A percentile compares a stretch with the other conserved stretches of the same genome.
phyloP scores from a whole-genome alignment of 1,140 invertebrate genomes.

The Melanaphis sacchari region DNA sequence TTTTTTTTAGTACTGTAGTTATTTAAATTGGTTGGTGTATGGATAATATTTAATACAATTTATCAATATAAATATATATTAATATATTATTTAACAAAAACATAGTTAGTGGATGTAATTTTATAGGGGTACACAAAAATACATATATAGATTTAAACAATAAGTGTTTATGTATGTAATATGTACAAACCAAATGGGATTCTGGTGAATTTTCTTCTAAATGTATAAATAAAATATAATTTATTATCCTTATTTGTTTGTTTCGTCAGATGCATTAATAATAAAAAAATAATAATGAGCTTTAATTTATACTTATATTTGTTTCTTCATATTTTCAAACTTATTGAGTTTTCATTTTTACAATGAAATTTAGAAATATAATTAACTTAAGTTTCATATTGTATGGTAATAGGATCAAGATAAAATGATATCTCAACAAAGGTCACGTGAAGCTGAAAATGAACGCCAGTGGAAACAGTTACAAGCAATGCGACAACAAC shows the following conservation, averaged over 20 bases:
- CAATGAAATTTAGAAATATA: background rate
- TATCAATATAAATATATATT: background rate
- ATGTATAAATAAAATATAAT: conserved; percentile 8
- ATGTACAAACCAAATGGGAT: background rate
- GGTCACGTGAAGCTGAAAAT: conserved; percentile 79
- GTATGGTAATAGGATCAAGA: conserved; percentile 71
- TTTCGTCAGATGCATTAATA: conserved; percentile 34
- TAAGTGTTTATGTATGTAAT: background rate
- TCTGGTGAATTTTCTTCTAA: conserved; percentile 36
- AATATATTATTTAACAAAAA: background rate
- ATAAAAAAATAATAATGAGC: conserved; percentile 5
- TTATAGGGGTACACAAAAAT: background rate
- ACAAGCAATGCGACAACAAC: conserved; percentile 80
- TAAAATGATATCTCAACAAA: conserved; percentile 70
- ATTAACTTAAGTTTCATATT: conserved; percentile 39
- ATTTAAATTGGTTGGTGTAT: conserved; percentile 23
- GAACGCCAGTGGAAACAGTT: conserved; percentile 87
- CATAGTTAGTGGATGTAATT: background rate
- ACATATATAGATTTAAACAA: conserved; percentile 10
- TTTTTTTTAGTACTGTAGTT: conserved; percentile 19
- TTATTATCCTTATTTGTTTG: conserved; percentile 9
- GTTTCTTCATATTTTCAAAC: conserved; percentile 26
- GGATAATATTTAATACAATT: conserved; percentile 4
- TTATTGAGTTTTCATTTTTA: background rate
- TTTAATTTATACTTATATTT: conserved; percentile 39